Evolutionary conservation across 1,140 invertebrate genomes (phyloP).

Genomic region (Rhagoletis zephyria): DNA sequence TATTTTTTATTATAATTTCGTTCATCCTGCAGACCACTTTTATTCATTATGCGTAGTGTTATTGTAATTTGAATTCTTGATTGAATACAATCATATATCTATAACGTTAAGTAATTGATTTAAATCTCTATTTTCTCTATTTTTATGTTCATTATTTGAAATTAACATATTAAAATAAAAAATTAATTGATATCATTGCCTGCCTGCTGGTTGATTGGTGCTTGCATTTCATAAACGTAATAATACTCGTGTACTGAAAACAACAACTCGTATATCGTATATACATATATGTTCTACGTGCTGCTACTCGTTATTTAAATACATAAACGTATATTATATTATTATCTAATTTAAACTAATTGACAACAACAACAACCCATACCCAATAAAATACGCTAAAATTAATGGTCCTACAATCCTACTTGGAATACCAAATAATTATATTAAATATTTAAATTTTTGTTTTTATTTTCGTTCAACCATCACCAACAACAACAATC

Average conservation of each 20-base stretch:
- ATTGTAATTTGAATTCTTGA: background rate
- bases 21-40: background rate
- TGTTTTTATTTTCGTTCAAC: background rate
- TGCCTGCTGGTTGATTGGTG: constrained; percentile 72
- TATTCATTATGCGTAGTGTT: background rate
- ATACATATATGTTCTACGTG: constrained; percentile 2
- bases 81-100: background rate
- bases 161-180: background rate
- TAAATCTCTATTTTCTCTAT: constrained; percentile 67
- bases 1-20: background rate
- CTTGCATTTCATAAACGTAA: constrained; percentile 64
- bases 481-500: background rate
- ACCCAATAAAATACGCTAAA: background rate
- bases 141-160: constrained; percentile 64
- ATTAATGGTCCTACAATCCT: no score
- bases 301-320: background rate
- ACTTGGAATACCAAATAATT: background rate
- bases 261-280: background rate
- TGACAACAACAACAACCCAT: background rate
- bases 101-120: constrained; percentile 22
- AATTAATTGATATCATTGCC: constrained; percentile 54
- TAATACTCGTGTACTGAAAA: constrained; percentile 30
- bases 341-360: background rate
- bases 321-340: background rate
- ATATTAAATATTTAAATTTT: background rate